These are phyloP conservation scores for Oceanodroma leucorhoa DNA, from an alignment of 2,797 vertebrate genomes.

Conservation along the genomic window DNA sequence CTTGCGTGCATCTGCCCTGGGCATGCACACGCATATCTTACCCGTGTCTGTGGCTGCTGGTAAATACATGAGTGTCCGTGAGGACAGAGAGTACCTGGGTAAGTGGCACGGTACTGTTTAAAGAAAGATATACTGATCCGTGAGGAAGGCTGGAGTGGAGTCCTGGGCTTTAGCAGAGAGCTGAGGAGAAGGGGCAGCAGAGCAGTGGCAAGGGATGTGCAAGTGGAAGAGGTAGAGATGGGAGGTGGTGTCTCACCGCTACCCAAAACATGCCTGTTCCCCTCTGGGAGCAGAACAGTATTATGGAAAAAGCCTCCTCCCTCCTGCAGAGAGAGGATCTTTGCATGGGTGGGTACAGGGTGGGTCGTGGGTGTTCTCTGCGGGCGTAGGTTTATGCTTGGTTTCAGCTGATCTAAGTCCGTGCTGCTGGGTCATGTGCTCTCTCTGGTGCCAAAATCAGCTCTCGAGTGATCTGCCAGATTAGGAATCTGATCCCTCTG, in stretches of 20 bases:
- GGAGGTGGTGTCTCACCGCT: background rate
- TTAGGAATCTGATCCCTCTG: conserved; percentile 61
- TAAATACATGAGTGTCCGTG: background rate
- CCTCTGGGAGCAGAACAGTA: background rate
- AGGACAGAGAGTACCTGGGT: background rate
- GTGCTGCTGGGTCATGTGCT: conserved; percentile 11
- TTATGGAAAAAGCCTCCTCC: background rate
- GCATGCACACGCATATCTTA: background rate
- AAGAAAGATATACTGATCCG: background rate
- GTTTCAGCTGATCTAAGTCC: conserved; percentile 19
- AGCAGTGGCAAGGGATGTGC: background rate
- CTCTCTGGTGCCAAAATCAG: conserved; percentile 39
- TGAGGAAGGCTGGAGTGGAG: background rate
- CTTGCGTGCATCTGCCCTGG: background rate
- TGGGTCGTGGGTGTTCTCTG: background rate
- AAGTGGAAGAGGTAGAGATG: background rate
- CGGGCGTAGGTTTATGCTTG: background rate
- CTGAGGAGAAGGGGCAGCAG: background rate
- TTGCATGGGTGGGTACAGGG: background rate
- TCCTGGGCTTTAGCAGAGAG: background rate
- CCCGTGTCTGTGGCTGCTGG: background rate
- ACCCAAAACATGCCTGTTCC: background rate
- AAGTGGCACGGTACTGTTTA: background rate
- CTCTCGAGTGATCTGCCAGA: conserved; percentile 44
- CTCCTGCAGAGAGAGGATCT: background rate